These are phyloP conservation scores for Platycheirus rosarum DNA, from an alignment of 2,888 invertebrate genomes.

Conservation along the genomic window DNA sequence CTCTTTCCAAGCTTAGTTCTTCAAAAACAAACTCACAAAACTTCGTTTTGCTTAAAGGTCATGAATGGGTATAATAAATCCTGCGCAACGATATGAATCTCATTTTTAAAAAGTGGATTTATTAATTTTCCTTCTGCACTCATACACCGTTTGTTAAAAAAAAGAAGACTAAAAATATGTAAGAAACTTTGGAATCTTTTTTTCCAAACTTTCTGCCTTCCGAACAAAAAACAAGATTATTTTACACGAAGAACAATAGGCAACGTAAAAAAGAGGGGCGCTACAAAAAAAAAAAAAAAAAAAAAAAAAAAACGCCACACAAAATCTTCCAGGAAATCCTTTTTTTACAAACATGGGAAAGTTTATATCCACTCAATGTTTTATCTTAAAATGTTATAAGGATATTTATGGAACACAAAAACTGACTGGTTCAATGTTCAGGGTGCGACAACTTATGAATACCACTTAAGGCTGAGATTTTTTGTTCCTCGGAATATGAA, in stretches of 20 bases:
- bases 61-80: constrained; percentile 71
- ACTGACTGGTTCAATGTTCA: constrained; percentile 51
- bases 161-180: constrained; percentile 9
- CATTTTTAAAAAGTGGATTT: constrained; percentile 65
- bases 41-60: constrained; percentile 66
- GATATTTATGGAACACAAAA: constrained; percentile 67
- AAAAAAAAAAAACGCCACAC: constrained; percentile 52
- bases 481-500: background rate
- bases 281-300: constrained; percentile 40
- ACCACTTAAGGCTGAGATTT: constrained; percentile 26
- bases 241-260: constrained; percentile 63
- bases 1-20: background rate
- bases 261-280: constrained; percentile 22
- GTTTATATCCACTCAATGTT: constrained; percentile 68
- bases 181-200: constrained; percentile 56
- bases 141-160: constrained; percentile 39
- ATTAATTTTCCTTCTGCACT: constrained; percentile 61
- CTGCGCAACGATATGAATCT: constrained; percentile 68
- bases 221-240: constrained; percentile 60
- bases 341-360: constrained; percentile 60
- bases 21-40: constrained; percentile 5
- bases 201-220: constrained; percentile 60
- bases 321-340: constrained; percentile 67
- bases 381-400: constrained; percentile 36
- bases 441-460: constrained; percentile 41